Evolutionary conservation across 2,797 vertebrate species (phyloP).

Genomic region (Enteromius argenteus): DNA sequence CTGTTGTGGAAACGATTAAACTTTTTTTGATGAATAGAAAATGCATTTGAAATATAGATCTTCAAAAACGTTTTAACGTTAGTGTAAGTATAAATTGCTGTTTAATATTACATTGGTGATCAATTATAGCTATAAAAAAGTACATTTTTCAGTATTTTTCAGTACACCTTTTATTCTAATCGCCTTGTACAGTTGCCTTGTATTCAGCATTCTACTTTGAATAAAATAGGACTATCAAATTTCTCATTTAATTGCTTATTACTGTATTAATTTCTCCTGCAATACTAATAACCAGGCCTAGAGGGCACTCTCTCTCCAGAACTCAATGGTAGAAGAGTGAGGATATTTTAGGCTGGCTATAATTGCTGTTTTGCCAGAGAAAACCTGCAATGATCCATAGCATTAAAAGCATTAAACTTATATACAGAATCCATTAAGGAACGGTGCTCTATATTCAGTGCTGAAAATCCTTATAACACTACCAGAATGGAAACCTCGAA

Average conservation of each 20-base stretch:
- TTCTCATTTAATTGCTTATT: not conserved
- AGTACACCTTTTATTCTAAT: not conserved
- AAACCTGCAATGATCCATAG: conserved; percentile 2
- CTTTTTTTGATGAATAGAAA: not conserved
- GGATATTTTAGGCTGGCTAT: conserved; percentile 26
- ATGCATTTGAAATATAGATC: not conserved
- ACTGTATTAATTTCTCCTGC: not conserved
- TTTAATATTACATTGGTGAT: not conserved
- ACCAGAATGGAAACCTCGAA: not conserved
- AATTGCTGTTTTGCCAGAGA: conserved; percentile 20
- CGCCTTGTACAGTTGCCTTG: not conserved
- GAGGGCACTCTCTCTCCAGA: conserved; percentile 28
- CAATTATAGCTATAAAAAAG: not conserved
- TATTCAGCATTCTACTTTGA: not conserved
- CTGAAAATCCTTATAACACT: not conserved
- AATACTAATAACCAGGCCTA: not conserved
- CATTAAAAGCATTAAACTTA: not conserved
- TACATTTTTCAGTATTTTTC: not conserved
- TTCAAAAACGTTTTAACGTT: not conserved
- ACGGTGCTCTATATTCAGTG: not conserved
- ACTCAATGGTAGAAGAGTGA: not conserved
- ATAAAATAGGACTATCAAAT: not conserved
- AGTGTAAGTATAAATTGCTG: not conserved
- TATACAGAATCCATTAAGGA: not conserved
- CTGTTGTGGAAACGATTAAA: not conserved